Evolutionary conservation across 2,797 vertebrate species (phyloP).

Genomic region (Lacerta agilis): DNA sequence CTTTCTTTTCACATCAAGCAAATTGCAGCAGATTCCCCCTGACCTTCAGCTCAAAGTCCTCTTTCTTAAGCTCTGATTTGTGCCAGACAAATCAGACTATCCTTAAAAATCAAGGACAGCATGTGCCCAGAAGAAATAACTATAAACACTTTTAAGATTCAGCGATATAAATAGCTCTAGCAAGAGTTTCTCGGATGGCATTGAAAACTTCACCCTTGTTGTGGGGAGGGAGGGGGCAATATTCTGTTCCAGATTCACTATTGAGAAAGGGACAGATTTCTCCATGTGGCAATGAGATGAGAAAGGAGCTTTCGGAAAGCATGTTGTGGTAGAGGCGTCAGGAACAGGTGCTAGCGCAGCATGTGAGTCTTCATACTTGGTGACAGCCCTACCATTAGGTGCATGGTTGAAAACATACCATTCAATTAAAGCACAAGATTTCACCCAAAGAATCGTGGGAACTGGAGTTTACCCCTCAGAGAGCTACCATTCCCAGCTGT

Average conservation of each 20-base stretch:
- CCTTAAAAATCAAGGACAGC: slow-evolving; percentile 14
- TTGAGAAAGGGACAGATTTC: background rate
- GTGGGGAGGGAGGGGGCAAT: no score
- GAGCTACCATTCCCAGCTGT: no score
- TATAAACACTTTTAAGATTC: background rate
- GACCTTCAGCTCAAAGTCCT: background rate
- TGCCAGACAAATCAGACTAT: background rate
- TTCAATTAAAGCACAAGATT: no score
- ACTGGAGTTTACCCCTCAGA: no score
- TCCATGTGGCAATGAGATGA: background rate
- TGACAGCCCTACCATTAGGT: no score
- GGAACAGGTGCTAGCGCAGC: background rate
- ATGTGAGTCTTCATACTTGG: no score
- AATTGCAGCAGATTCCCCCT: background rate
- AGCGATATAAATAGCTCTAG: background rate
- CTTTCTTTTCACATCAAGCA: background rate
- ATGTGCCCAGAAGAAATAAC: background rate
- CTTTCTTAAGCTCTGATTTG: background rate
- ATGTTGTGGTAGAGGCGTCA: background rate
- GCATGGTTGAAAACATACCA: no score
- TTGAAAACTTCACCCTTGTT: background rate
- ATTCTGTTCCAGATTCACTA: background rate
- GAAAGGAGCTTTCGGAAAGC: background rate
- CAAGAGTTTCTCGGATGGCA: background rate
- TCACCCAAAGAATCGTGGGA: no score